Percentiles rank a stretch among this genome's conserved stretches.
phyloP scores from a whole-genome alignment of 2,797 vertebrate species.

The Sphaeramia orbicularis region DNA sequence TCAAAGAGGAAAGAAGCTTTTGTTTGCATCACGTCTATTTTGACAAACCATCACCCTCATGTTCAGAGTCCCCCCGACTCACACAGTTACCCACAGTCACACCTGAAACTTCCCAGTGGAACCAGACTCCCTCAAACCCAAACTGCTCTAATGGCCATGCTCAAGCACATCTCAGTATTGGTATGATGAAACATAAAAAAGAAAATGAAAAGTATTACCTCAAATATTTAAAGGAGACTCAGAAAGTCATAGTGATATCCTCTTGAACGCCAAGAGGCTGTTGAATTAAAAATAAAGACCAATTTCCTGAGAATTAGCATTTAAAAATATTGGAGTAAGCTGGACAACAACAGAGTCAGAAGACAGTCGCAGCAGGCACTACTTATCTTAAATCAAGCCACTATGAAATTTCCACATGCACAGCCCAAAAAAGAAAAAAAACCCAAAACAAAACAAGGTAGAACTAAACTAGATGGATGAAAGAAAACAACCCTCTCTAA shows the following conservation, averaged over 20 bases:
- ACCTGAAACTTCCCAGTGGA: too few species aligned
- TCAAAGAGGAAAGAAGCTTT: constrained; percentile 3
- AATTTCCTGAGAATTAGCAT: constrained; percentile 70
- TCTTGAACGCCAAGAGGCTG: constrained; percentile 19
- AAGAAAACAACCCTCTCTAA: constrained; percentile 13
- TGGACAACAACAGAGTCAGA: constrained; percentile 36
- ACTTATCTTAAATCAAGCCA: constrained; percentile 46
- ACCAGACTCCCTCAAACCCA: too few species aligned
- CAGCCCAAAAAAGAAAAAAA: neutral
- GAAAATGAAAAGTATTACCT: constrained; percentile 3
- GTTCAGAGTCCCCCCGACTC: too few species aligned
- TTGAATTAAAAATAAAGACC: constrained; percentile 36
- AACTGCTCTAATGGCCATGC: too few species aligned
- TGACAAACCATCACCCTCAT: constrained; percentile 6
- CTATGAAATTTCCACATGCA: constrained; percentile 43
- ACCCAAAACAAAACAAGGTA: constrained; percentile 1
- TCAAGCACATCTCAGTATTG: neutral
- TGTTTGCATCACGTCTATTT: constrained; percentile 5
- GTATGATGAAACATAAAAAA: neutral
- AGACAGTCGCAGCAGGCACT: constrained; percentile 46
- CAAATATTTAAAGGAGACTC: constrained; percentile 1
- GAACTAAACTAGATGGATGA: constrained; percentile 32
- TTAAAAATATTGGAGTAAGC: constrained; percentile 32
- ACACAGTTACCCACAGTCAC: too few species aligned
- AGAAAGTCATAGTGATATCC: neutral